Evolutionary conservation across 2,113 vertebrate species (phyloP).

Genomic region (Hydrochoerus hydrochaeris): DNA sequence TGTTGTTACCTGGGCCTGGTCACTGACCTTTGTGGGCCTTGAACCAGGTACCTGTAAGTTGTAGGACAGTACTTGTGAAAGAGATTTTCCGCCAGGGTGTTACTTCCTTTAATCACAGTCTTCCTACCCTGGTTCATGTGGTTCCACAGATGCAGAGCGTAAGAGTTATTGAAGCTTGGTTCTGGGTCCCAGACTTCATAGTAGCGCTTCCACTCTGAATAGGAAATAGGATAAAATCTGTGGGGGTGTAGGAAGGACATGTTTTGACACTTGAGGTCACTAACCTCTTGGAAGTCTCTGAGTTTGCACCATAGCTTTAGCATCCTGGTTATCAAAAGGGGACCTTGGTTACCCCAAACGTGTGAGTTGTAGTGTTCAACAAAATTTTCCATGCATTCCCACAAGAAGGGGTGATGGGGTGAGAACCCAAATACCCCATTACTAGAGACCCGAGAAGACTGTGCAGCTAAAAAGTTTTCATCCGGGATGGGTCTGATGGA

Average conservation of each 20-base stretch:
- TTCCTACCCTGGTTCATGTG: constrained; percentile 85
- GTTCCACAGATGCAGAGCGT: constrained; percentile 88
- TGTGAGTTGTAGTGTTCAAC: constrained; percentile 86
- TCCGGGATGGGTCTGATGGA: constrained; percentile 86
- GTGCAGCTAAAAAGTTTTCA: constrained; percentile 85
- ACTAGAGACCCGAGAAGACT: constrained; percentile 83
- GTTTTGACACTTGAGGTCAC: constrained; percentile 85
- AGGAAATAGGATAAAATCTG: constrained; percentile 88
- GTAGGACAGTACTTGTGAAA: constrained; percentile 85
- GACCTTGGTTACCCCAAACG: constrained; percentile 89
- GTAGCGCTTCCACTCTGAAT: constrained; percentile 82
- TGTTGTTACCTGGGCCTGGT: neutral
- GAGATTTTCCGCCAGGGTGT: constrained; percentile 86
- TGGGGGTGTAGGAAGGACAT: constrained; percentile 87
- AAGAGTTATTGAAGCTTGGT: constrained; percentile 85
- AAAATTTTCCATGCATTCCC: constrained; percentile 88
- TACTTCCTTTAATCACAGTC: constrained; percentile 81
- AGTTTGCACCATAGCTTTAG: constrained; percentile 85
- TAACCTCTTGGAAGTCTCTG: constrained; percentile 74
- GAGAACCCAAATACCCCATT: constrained; percentile 88
- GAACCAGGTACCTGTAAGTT: constrained; percentile 82
- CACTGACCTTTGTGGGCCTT: neutral
- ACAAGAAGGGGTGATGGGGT: constrained; percentile 84
- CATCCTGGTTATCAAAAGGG: constrained; percentile 86
- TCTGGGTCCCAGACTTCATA: constrained; percentile 85